Conservation (phyloP, 2,888 invertebrate species). For the Sericinus montela region DNA sequence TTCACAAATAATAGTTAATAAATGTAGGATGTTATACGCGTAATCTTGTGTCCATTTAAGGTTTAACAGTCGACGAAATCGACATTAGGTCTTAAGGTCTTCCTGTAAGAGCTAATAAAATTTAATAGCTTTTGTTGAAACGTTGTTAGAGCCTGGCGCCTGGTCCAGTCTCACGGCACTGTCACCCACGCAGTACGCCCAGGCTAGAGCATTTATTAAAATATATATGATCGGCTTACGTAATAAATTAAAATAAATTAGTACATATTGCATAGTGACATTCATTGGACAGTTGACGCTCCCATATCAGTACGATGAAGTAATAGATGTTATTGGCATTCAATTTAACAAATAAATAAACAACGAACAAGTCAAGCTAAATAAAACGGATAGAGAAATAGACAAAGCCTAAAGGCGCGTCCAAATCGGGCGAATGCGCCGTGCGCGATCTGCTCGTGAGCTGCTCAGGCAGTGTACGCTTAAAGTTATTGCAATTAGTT, state of each 20-base stretch:
- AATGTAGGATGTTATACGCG: conserved; percentile 37
- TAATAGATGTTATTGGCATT: too few relatives aligned
- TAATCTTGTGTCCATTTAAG: conserved; percentile 32
- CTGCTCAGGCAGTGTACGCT: too few relatives aligned
- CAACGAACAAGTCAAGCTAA: too few relatives aligned
- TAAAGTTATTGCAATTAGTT: too few relatives aligned
- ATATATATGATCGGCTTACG: conserved; percentile 29
- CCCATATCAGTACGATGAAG: conserved; percentile 5
- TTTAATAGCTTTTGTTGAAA: conserved; percentile 1
- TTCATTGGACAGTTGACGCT: conserved; percentile 9
- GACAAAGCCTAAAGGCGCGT: too few relatives aligned
- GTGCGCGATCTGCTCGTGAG: too few relatives aligned
- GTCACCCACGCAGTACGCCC: conserved; percentile 44
- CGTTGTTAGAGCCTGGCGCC: conserved; percentile 32
- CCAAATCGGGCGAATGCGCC: too few relatives aligned
- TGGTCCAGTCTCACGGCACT: conserved; percentile 48
- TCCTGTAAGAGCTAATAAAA: conserved; percentile 24
- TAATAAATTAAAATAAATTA: conserved; percentile 28
- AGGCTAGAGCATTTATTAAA: conserved; percentile 33
- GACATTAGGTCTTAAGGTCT: conserved; percentile 27
- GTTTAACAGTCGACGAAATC: conserved; percentile 16
- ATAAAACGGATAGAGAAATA: too few relatives aligned
- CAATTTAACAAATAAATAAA: too few relatives aligned
- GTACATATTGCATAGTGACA: conserved; percentile 23
- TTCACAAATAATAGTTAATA: conserved; percentile 40